Percentiles rank a stretch among this genome's conserved stretches.
Conservation (phyloP, 2,797 vertebrate species). For the Gadopsis marmoratus region DNA sequence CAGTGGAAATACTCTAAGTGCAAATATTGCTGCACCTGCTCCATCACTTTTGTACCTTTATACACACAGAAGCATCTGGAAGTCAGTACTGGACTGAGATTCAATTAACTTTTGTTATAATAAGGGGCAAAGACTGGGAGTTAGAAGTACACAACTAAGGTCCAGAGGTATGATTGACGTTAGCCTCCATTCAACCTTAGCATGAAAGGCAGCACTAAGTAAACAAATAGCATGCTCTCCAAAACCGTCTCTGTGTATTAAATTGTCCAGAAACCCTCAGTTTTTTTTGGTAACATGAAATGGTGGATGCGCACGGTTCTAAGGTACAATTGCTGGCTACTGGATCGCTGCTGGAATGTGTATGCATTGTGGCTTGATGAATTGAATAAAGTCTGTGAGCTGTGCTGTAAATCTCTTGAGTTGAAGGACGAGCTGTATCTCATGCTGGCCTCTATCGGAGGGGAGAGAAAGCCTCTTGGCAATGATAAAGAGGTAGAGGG, state of each 20-base stretch:
- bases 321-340: slow-evolving; percentile 49
- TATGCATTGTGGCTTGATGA: slow-evolving; percentile 77
- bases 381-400: slow-evolving; percentile 78
- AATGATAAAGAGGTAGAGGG: slow-evolving; percentile 55
- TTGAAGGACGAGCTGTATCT: slow-evolving; percentile 82
- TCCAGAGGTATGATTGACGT: slow-evolving; percentile 80
- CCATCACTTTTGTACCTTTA: slow-evolving; percentile 82
- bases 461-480: slow-evolving; percentile 68
- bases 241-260: slow-evolving; percentile 68
- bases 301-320: slow-evolving; percentile 60
- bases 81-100: slow-evolving; percentile 78
- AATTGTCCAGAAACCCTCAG: slow-evolving; percentile 49
- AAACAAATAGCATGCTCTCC: slow-evolving; percentile 81
- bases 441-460: slow-evolving; percentile 67
- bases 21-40: slow-evolving; percentile 84
- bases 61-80: slow-evolving; percentile 80
- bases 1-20: slow-evolving; percentile 83
- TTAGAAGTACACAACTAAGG: slow-evolving; percentile 79
- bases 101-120: slow-evolving; percentile 89
- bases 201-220: slow-evolving; percentile 79
- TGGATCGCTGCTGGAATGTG: slow-evolving; percentile 65
- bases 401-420: slow-evolving; percentile 80
- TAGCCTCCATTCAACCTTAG: slow-evolving; percentile 81
- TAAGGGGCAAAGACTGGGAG: slow-evolving; percentile 83
- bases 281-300: slow-evolving; percentile 58